phyloP scores from a whole-genome alignment of 2,113 vertebrate species.

The Elachura formosa region DNA sequence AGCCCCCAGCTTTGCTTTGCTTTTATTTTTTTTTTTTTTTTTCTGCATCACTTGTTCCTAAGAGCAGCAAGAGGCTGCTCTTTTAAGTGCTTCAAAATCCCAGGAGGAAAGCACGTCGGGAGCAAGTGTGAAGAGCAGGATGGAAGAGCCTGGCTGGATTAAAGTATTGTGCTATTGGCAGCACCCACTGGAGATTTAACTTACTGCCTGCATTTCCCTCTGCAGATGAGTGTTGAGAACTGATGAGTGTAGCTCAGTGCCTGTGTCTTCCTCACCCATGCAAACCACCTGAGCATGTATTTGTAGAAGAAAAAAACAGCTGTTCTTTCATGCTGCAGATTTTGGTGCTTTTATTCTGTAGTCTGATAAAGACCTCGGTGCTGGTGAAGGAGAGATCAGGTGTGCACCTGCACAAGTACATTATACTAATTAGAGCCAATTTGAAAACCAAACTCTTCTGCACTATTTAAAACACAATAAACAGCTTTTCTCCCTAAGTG shows the following conservation, averaged over 20 bases:
- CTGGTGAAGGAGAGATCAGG: slow-evolving; percentile 26
- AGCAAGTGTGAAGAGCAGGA: not conserved
- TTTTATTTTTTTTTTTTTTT: not conserved
- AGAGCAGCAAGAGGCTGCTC: not conserved
- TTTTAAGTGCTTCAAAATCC: not conserved
- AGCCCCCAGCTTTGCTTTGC: accelerated
- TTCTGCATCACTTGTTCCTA: not conserved
- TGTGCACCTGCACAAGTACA: slow-evolving; percentile 11
- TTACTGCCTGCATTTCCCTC: not conserved
- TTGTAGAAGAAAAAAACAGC: not conserved
- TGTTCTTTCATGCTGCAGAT: not conserved
- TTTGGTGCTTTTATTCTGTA: not conserved
- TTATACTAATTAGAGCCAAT: slow-evolving; percentile 62
- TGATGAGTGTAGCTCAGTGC: not conserved
- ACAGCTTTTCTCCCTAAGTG: slow-evolving; percentile 62
- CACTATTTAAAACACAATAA: slow-evolving; percentile 69
- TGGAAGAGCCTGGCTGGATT: accelerated
- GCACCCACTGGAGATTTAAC: not conserved
- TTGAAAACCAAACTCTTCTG: slow-evolving; percentile 57
- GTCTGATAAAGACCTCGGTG: not conserved
- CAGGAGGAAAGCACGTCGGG: not conserved
- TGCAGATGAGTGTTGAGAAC: not conserved
- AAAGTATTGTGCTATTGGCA: not conserved
- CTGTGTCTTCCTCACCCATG: not conserved
- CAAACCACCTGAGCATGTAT: not conserved